Evolutionary conservation across 30 jellyfish, hydroid and myxozoan species (phyloP).

Genomic region (Aurelia aurita): DNA sequence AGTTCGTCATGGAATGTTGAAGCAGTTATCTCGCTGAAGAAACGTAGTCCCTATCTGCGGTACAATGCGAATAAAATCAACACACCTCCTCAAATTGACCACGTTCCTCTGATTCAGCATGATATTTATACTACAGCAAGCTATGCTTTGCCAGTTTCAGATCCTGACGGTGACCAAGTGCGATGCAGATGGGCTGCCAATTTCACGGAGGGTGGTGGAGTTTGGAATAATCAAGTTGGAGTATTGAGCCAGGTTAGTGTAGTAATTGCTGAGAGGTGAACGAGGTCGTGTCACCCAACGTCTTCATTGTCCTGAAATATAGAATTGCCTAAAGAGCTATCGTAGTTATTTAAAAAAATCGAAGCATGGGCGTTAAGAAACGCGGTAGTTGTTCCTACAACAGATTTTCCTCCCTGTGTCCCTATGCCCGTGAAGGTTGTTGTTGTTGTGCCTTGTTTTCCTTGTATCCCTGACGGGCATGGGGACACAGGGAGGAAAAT

Average conservation of each 20-base stretch:
- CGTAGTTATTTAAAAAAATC: too few species aligned
- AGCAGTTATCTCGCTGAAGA: conserved; percentile 20
- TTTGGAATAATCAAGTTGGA: conserved; percentile 23
- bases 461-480: too few species aligned
- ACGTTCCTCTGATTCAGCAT: conserved; percentile 21
- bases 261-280: too few species aligned
- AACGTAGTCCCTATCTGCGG: background rate
- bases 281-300: too few species aligned
- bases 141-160: conserved; percentile 23
- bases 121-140: background rate
- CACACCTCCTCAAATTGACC: conserved; percentile 56
- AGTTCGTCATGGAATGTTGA: conserved; percentile 59
- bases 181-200: conserved; percentile 59
- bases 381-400: too few species aligned
- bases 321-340: too few species aligned
- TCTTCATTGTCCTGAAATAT: too few species aligned
- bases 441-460: too few species aligned
- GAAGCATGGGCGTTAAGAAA: too few species aligned
- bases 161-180: conserved; percentile 34
- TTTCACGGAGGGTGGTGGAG: conserved; percentile 65
- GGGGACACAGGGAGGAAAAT: too few species aligned
- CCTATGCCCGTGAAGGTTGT: too few species aligned
- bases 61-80: background rate
- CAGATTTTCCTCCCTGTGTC: too few species aligned
- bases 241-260: background rate